A percentile compares a stretch with the other conserved stretches of the same genome.
Evolutionary conservation across 2,113 vertebrate species (phyloP).

Genomic region (Jacana jacana): DNA sequence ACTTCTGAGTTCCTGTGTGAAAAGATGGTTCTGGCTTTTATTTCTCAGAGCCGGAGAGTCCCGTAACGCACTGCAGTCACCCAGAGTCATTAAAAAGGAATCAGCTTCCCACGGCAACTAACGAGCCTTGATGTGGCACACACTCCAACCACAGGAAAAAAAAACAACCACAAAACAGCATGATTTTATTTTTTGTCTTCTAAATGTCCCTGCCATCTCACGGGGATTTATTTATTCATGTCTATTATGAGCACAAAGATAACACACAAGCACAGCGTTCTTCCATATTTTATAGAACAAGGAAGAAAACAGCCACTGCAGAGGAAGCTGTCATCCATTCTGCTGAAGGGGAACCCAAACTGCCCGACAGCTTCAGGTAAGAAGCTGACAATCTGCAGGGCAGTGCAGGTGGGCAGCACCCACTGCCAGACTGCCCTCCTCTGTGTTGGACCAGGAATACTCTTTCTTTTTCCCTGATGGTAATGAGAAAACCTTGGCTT

Average conservation of each 20-base stretch:
- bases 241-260: not conserved
- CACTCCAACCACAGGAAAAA: not conserved
- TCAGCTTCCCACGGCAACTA: not conserved
- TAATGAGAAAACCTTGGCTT: not conserved
- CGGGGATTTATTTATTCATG: slow-evolving; percentile 34
- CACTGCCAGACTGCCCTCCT: not conserved
- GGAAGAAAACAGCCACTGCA: not conserved
- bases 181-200: not conserved
- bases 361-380: not conserved
- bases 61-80: not conserved
- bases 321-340: not conserved
- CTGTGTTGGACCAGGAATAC: not conserved
- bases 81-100: not conserved
- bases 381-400: not conserved
- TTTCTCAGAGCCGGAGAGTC: not conserved
- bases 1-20: not conserved
- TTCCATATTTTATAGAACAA: not conserved
- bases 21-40: not conserved
- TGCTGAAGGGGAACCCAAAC: not conserved
- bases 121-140: not conserved
- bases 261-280: not conserved
- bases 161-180: too few species aligned
- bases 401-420: accelerated
- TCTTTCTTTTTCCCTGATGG: not conserved
- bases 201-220: not conserved